Percentiles rank a stretch among this genome's conserved stretches.
These are phyloP conservation scores for Calliscelio sp. DNA, from an alignment of 2,888 invertebrate species.

Conservation along the genomic window DNA sequence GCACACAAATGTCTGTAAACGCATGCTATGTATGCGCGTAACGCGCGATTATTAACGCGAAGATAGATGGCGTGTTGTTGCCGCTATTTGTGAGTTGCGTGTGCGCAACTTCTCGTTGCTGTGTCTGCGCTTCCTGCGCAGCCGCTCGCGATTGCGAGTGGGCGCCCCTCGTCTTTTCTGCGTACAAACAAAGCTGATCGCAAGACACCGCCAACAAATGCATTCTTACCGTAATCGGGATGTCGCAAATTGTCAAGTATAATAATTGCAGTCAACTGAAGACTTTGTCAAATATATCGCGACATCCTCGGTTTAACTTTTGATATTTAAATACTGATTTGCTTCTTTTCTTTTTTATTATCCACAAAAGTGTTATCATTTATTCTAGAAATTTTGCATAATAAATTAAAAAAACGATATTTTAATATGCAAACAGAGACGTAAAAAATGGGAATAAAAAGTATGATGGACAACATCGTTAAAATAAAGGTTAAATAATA, in stretches of 20 bases:
- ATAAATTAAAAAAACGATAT: not conserved
- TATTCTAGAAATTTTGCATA: too few relatives aligned
- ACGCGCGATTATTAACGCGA: conserved; percentile 72
- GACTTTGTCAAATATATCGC: conserved; percentile 6
- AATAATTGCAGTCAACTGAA: conserved; percentile 50
- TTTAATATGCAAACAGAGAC: conserved; percentile 22
- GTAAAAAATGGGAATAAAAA: not conserved
- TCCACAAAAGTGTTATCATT: too few relatives aligned
- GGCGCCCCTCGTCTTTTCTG: conserved; percentile 81
- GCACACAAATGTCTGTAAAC: too few relatives aligned
- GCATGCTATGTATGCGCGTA: conserved; percentile 61
- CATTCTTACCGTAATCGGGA: conserved; percentile 71
- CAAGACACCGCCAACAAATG: conserved; percentile 69
- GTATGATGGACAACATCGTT: not conserved
- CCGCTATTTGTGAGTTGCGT: not conserved
- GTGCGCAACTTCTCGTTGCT: conserved; percentile 61
- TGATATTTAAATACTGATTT: too few relatives aligned
- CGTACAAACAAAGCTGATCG: conserved; percentile 81
- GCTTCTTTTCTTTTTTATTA: too few relatives aligned
- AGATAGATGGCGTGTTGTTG: conserved; percentile 65
- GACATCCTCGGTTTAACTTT: too few relatives aligned
- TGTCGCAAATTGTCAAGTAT: conserved; percentile 62
- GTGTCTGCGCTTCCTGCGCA: conserved; percentile 75
- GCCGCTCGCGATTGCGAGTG: conserved; percentile 72
- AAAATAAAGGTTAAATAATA: conserved; percentile 32